Conservation (phyloP, 2,797 vertebrate species). For the Cirrhinus mrigala region DNA sequence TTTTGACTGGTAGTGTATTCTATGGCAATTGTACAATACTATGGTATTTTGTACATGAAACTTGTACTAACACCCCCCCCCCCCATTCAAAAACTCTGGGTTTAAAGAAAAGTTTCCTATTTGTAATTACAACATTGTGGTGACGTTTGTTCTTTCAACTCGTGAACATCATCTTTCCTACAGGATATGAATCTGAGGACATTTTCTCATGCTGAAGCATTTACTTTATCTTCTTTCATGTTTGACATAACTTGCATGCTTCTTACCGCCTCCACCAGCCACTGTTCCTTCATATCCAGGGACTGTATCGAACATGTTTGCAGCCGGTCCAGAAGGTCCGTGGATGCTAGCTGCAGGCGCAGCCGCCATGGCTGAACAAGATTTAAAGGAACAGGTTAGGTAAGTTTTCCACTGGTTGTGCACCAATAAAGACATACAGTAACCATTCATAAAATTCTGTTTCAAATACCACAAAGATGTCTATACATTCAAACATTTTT, state of each 20-base stretch:
- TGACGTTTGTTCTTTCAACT: background rate
- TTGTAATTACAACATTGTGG: background rate
- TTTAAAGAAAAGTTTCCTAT: background rate
- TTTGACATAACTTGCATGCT: background rate
- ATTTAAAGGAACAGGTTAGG: constrained; percentile 69
- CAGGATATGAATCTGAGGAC: background rate
- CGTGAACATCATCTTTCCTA: background rate
- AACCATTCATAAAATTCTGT: too few species aligned
- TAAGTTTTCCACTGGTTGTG: background rate
- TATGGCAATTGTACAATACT: background rate
- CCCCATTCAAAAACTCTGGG: background rate
- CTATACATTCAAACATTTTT: background rate
- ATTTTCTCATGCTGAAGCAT: background rate
- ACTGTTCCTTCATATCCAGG: constrained; percentile 81
- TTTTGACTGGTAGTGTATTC: too few species aligned
- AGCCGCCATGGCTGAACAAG: constrained; percentile 72
- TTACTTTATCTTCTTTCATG: background rate
- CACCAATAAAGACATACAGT: background rate
- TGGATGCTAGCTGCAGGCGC: constrained; percentile 55
- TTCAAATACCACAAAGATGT: background rate
- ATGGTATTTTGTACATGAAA: background rate
- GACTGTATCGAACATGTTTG: constrained; percentile 75
- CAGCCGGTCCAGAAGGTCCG: constrained; percentile 75
- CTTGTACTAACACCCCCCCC: background rate
- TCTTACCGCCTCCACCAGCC: constrained; percentile 77